phyloP scores from a whole-genome alignment of 2,888 invertebrate genomes.

The Elmis aenea region DNA sequence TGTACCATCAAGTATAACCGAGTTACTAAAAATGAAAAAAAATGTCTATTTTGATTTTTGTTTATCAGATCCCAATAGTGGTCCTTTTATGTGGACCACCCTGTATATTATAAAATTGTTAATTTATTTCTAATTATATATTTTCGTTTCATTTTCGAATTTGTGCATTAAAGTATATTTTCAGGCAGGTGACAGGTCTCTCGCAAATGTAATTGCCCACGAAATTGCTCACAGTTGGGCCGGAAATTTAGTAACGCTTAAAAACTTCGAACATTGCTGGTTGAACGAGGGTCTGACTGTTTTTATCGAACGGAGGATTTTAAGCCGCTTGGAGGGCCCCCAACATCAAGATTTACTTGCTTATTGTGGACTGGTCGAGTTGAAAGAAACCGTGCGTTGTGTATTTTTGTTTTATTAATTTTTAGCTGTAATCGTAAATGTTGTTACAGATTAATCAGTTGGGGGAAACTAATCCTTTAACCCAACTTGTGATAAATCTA shows the following conservation, averaged over 20 bases:
- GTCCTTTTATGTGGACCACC: too few species aligned
- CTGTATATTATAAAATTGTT: too few species aligned
- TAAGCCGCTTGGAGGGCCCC: conserved; percentile 63
- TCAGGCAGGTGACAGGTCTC: conserved; percentile 85
- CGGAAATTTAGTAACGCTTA: conserved; percentile 90
- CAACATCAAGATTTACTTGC: conserved; percentile 74
- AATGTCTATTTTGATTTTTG: too few species aligned
- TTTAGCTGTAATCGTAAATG: background rate
- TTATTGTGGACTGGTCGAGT: conserved; percentile 68
- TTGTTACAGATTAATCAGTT: conserved; percentile 50
- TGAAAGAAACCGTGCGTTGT: conserved; percentile 65
- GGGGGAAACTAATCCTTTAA: conserved; percentile 62
- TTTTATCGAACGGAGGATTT: conserved; percentile 84
- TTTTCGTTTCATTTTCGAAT: too few species aligned
- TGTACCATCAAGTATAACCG: too few species aligned
- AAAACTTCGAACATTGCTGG: conserved; percentile 95
- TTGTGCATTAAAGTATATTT: too few species aligned
- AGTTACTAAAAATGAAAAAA: too few species aligned
- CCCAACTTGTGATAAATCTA: conserved; percentile 73
- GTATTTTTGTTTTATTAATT: background rate
- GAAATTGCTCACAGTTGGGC: conserved; percentile 96
- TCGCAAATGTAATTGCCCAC: conserved; percentile 88
- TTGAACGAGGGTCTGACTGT: conserved; percentile 94
- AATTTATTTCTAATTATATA: too few species aligned
- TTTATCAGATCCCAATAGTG: too few species aligned